Percentiles rank a stretch among this genome's conserved stretches.
Evolutionary conservation across 2,113 vertebrate genomes (phyloP).

Genomic region (Pollachius pollachius): DNA sequence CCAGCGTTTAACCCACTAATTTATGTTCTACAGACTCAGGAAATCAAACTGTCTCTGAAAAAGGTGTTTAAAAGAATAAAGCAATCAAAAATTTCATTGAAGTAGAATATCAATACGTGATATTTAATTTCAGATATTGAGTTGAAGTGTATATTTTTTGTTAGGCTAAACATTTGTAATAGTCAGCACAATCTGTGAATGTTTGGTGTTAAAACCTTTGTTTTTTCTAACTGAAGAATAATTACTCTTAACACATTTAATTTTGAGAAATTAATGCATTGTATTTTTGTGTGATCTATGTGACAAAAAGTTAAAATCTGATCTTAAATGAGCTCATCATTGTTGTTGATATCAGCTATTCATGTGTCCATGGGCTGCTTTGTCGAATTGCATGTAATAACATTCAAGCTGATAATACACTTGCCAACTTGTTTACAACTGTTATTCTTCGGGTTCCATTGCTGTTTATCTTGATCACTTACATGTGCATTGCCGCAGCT

Average conservation of each 20-base stretch:
- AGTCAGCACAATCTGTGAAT: background rate
- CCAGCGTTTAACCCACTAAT: conserved; percentile 44
- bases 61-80: conserved; percentile 24
- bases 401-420: conserved; percentile 6
- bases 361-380: conserved; percentile 45
- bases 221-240: too few species aligned
- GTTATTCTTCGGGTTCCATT: conserved; percentile 31
- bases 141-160: background rate
- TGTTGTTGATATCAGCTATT: conserved; percentile 20
- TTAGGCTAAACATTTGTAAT: too few species aligned
- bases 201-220: too few species aligned
- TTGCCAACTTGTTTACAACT: conserved; percentile 9
- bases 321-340: background rate
- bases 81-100: background rate
- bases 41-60: conserved; percentile 25
- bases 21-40: conserved; percentile 43
- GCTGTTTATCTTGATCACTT: conserved; percentile 34
- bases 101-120: too few species aligned
- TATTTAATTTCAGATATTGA: too few species aligned
- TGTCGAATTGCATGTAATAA: conserved; percentile 10
- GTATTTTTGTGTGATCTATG: background rate
- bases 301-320: background rate
- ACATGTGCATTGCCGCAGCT: conserved; percentile 39
- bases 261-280: background rate
- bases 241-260: background rate